Conservation (phyloP, 2,113 vertebrate species). For the Glareola pratincola region DNA sequence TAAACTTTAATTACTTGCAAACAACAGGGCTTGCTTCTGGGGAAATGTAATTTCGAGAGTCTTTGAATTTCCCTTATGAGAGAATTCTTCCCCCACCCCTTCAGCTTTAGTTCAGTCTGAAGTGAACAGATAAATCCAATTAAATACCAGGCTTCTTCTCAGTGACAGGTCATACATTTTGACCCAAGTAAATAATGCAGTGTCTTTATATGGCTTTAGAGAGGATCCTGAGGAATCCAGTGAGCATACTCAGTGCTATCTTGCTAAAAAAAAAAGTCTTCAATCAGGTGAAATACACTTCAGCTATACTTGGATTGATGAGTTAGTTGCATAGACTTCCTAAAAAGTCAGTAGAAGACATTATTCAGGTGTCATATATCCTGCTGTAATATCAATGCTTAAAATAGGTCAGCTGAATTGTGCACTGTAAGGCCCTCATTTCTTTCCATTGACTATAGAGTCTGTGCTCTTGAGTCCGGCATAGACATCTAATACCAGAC, state of each 20-base stretch:
- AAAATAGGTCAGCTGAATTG: not conserved
- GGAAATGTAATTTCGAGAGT: not conserved
- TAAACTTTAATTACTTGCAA: not conserved
- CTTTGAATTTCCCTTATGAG: not conserved
- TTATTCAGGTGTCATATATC: not conserved
- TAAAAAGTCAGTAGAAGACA: not conserved
- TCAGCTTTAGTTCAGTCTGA: not conserved
- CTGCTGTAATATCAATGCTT: not conserved
- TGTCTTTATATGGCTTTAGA: not conserved
- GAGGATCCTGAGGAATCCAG: not conserved
- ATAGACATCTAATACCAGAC: not conserved
- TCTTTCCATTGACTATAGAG: not conserved
- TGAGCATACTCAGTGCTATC: not conserved
- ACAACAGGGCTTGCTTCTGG: not conserved
- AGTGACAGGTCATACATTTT: not conserved
- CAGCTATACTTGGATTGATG: not conserved
- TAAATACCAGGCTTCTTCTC: not conserved
- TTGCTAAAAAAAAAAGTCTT: not conserved
- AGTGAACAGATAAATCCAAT: not conserved
- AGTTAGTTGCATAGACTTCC: not conserved
- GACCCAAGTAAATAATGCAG: not conserved
- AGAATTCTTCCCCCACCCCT: not conserved
- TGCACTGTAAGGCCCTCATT: not conserved
- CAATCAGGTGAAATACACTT: not conserved
- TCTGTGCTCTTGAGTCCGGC: not conserved